Percentiles rank a stretch among this genome's conserved stretches.
phyloP scores from a whole-genome alignment of 92 coral and sea anemone genomes.

The Bergia sp. region DNA sequence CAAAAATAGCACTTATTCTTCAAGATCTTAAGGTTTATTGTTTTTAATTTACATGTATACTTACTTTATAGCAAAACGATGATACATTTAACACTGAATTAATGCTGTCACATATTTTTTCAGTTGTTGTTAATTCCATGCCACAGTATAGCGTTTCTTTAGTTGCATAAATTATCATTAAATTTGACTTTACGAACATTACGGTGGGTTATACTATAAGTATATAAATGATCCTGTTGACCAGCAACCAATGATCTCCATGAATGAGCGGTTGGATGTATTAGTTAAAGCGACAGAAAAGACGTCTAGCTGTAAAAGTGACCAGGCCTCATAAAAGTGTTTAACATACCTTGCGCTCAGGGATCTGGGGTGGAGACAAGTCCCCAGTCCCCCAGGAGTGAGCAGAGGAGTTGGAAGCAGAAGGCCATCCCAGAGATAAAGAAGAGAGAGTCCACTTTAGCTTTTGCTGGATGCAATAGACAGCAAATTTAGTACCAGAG shows the following conservation, averaged over 20 bases:
- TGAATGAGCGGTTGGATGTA: not conserved
- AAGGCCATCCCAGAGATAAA: slow-evolving; percentile 86
- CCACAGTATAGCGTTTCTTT: not conserved
- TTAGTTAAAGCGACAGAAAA: not conserved
- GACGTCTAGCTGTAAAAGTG: not conserved
- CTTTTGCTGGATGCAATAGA: slow-evolving; percentile 81
- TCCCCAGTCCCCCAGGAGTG: slow-evolving; percentile 86
- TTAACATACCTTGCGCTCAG: slow-evolving; percentile 82
- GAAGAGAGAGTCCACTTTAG: slow-evolving; percentile 89
- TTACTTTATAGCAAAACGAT: not conserved
- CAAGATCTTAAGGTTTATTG: not conserved
- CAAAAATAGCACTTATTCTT: no score
- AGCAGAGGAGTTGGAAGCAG: slow-evolving; percentile 82
- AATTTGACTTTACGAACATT: no score
- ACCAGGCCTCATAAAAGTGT: not conserved
- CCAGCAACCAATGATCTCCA: not conserved
- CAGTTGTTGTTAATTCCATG: no score
- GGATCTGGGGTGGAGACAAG: slow-evolving; percentile 75
- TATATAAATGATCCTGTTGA: not conserved
- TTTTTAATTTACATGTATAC: not conserved
- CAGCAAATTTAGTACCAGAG: slow-evolving; percentile 63
- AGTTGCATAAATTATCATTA: not conserved
- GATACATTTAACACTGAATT: no score
- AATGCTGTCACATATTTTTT: no score
- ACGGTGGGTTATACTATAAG: not conserved